Conservation (phyloP, 2,888 invertebrate genomes). For the Galerucella pusilla region DNA sequence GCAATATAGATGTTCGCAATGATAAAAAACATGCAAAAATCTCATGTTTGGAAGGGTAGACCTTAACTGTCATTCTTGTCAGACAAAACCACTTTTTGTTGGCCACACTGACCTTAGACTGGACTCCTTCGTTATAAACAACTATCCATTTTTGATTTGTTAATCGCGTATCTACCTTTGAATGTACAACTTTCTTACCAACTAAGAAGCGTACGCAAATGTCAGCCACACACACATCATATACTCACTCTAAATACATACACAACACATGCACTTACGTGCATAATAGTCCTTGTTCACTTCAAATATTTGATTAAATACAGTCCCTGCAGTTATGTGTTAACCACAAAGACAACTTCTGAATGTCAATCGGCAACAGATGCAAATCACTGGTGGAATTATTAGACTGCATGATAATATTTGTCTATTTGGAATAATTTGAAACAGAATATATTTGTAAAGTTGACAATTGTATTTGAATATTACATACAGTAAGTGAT, state of each 20-base stretch:
- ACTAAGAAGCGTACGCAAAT: slow-evolving; percentile 7
- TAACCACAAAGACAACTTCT: slow-evolving; percentile 32
- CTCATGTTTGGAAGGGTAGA: no score
- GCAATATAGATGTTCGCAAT: no score
- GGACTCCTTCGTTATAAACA: no score
- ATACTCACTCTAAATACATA: not conserved
- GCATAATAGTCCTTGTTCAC: slow-evolving; percentile 29
- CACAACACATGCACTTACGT: slow-evolving; percentile 31
- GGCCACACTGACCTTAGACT: no score
- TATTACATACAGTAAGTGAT: not conserved
- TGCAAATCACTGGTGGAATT: slow-evolving; percentile 25
- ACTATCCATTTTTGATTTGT: no score
- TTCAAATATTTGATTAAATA: slow-evolving; percentile 38
- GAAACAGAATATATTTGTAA: slow-evolving; percentile 22
- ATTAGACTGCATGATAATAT: slow-evolving; percentile 22
- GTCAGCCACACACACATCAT: slow-evolving; percentile 12
- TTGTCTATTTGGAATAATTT: slow-evolving; percentile 24
- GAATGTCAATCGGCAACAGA: slow-evolving; percentile 33
- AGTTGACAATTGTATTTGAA: not conserved
- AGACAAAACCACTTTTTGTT: no score
- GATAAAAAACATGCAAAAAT: no score
- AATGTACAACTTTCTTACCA: not conserved
- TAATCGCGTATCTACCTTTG: no score
- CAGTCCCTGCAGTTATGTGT: slow-evolving; percentile 33
- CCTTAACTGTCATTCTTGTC: no score